These are phyloP conservation scores for Phylloscopus trochilus DNA, from an alignment of 2,113 vertebrate genomes.

Conservation along the genomic window DNA sequence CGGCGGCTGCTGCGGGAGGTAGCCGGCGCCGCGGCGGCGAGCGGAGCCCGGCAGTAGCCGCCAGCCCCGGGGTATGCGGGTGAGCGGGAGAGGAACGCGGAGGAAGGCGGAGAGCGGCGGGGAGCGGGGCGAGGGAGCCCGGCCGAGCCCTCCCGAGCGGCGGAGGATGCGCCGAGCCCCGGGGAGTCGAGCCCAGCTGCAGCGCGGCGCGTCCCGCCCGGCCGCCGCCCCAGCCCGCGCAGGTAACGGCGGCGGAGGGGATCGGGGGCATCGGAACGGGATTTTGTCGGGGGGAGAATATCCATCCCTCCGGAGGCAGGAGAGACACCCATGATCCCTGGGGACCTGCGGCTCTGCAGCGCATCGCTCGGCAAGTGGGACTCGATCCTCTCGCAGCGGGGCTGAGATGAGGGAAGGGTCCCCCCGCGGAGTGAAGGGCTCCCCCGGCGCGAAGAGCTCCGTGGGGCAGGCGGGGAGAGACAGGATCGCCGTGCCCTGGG, in stretches of 20 bases:
- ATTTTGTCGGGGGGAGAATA: neutral
- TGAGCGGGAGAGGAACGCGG: neutral
- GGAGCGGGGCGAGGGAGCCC: slow-evolving; percentile 7
- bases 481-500: neutral
- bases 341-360: neutral
- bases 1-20: neutral
- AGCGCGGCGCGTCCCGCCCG: neutral
- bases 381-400: neutral
- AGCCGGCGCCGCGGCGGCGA: neutral
- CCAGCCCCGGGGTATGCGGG: slow-evolving; percentile 1
- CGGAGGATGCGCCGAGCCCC: slow-evolving; percentile 39
- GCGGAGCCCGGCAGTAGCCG: neutral
- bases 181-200: slow-evolving; percentile 23
- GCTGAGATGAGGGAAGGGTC: neutral
- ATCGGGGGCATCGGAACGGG: neutral
- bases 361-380: neutral
- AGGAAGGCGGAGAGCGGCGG: neutral
- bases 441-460: neutral
- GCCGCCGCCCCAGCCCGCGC: neutral
- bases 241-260: neutral
- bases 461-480: neutral
- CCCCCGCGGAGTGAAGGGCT: neutral
- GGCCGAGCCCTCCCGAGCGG: slow-evolving; percentile 14
- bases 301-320: neutral
- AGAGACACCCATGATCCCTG: neutral